Evolutionary conservation across 1,140 invertebrate genomes (phyloP), one percentile per base, ranked within the genome.

Genomic region (Ostrea edulis): DNA sequence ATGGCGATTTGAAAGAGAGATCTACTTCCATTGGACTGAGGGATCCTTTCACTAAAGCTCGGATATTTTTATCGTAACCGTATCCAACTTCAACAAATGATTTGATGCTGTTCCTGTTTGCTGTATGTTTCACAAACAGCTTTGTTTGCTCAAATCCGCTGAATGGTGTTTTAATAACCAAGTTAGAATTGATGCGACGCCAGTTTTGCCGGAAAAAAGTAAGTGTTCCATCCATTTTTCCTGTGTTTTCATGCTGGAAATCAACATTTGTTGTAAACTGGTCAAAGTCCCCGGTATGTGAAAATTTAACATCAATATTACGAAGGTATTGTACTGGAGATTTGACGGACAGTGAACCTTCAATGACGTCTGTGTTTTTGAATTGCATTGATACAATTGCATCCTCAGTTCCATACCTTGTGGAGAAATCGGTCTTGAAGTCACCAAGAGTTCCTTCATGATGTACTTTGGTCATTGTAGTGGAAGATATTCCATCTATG

Each of bases 281-380:
- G 65, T 82, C 84, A 14, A 90, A 17, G 9, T 85, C 55, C 77
- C 91, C 92, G 14, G 83, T 65, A 55, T 92, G 90, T 35, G 88
- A 87, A n/a, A 92, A 82, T 20, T 55, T 84, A 4, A 89, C 35
- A 35, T 91, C 87, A 35, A 90, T 58, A 35, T 90, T 89, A 22
- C 68, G 86, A 0, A 92, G 29, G 51, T 53, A 83, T 52, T 12
- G 44, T 7, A 83, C 20, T 53, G 82, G 82, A 52, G 82, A 83
- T 83, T 52, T 83, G 5, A 83, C 20, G n/a, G 82, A n/a, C 12
- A 54, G 29, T 12, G 82, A 83, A 2, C 82, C 82, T 54, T 54
- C 68, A 25, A 77, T 77, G 2, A 8, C 25, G 68, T 29, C 29
- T 77, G 68, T 77, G 29, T 35, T 77, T 77, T 77, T 77, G 29